Evolutionary conservation across 2,888 invertebrate species (phyloP).

Genomic region (Celastrina argiolus): DNA sequence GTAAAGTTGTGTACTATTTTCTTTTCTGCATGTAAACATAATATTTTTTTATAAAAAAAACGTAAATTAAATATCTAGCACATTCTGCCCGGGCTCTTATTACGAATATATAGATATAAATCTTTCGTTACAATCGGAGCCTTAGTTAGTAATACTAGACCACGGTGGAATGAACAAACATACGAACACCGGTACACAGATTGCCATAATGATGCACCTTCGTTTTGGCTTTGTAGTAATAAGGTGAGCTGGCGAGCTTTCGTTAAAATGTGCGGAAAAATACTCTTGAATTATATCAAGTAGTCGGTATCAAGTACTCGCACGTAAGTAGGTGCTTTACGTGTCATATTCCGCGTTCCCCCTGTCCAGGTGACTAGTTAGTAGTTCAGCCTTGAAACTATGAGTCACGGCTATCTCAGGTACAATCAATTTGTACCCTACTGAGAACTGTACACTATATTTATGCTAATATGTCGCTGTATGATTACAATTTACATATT

Average conservation of each 20-base stretch:
- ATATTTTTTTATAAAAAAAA: no score
- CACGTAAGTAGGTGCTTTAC: neutral
- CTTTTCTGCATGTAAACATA: no score
- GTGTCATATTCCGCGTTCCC: constrained; percentile 1
- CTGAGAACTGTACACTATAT: neutral
- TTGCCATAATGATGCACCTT: no score
- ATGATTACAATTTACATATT: neutral
- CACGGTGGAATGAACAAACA: no score
- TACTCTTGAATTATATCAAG: neutral
- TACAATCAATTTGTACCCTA: constrained; percentile 41
- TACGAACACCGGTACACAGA: no score
- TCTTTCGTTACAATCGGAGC: no score
- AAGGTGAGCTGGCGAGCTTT: neutral
- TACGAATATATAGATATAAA: no score
- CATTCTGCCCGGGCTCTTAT: no score
- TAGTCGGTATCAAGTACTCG: neutral
- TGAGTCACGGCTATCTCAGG: constrained; percentile 43
- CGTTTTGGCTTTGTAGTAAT: no score
- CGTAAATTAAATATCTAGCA: no score
- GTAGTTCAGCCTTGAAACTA: constrained; percentile 30
- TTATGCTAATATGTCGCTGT: neutral
- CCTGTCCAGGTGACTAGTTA: constrained; percentile 12
- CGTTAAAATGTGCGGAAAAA: neutral
- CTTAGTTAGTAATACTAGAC: no score
- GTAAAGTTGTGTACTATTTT: no score